These are phyloP conservation scores for Nibea albiflora DNA, from an alignment of 2,113 vertebrate genomes.

Conservation along the genomic window DNA sequence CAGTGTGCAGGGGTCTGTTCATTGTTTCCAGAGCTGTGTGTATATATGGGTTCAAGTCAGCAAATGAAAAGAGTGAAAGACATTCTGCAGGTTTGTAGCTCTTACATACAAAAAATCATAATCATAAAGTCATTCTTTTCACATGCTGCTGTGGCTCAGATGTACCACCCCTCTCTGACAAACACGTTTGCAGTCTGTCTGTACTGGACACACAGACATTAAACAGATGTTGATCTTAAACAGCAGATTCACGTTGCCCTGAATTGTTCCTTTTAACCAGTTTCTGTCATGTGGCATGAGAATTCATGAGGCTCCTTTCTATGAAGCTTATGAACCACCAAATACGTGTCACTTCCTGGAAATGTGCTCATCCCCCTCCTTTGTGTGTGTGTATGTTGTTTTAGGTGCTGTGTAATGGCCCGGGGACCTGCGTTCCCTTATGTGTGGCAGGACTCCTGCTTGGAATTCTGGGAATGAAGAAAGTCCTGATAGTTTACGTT, in stretches of 20 bases:
- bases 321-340: background rate
- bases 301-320: constrained; percentile 5
- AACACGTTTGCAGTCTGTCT: background rate
- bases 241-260: background rate
- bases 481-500: constrained; percentile 90
- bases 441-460: constrained; percentile 90
- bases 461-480: constrained; percentile 90
- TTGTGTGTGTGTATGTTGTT: constrained; percentile 66
- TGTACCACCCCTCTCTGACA: background rate
- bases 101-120: background rate
- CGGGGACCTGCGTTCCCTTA: constrained; percentile 94
- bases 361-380: constrained; percentile 3
- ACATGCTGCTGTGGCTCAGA: background rate
- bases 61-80: background rate
- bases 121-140: background rate
- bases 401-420: constrained; percentile 96
- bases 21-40: no score
- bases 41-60: background rate
- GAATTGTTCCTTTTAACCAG: background rate
- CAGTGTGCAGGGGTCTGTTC: no score
- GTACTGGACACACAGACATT: background rate
- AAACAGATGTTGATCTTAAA: background rate
- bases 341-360: constrained; percentile 5
- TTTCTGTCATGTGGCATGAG: background rate
- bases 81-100: background rate